Conservation (phyloP, 2,113 vertebrate species). For the Pardalotus punctatus region DNA sequence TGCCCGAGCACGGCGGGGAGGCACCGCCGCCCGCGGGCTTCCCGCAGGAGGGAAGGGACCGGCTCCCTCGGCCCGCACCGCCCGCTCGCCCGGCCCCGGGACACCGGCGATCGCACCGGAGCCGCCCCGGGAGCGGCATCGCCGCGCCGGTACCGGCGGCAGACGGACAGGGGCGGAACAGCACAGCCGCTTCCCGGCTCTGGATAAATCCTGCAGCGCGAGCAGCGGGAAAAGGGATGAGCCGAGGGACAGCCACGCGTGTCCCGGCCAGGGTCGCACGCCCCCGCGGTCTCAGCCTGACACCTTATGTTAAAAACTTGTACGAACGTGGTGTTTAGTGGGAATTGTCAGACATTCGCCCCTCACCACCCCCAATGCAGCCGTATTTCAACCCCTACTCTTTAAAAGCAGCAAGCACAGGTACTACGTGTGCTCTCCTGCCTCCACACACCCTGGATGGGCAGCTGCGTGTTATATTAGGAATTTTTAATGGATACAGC, state of each 20-base stretch:
- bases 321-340: not conserved
- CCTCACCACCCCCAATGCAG: not conserved
- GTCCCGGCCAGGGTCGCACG: not conserved
- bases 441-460: not conserved
- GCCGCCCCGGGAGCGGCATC: not conserved
- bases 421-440: not conserved
- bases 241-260: not conserved
- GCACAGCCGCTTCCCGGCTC: not conserved
- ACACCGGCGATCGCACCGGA: not conserved
- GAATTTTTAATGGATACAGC: conserved; percentile 21
- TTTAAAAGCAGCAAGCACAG: not conserved
- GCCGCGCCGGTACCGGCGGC: not conserved
- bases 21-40: not conserved
- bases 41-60: not conserved
- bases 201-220: not conserved
- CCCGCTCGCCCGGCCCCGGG: not conserved
- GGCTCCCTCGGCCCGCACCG: not conserved
- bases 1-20: not conserved
- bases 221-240: not conserved
- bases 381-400: not conserved
- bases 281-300: not conserved
- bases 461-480: not conserved
- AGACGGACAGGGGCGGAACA: too few species aligned
- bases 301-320: not conserved
- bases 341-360: not conserved